Base-by-base conservation (phyloP, 2,113 vertebrate genomes). In the Zosterops pallidus region DNA sequence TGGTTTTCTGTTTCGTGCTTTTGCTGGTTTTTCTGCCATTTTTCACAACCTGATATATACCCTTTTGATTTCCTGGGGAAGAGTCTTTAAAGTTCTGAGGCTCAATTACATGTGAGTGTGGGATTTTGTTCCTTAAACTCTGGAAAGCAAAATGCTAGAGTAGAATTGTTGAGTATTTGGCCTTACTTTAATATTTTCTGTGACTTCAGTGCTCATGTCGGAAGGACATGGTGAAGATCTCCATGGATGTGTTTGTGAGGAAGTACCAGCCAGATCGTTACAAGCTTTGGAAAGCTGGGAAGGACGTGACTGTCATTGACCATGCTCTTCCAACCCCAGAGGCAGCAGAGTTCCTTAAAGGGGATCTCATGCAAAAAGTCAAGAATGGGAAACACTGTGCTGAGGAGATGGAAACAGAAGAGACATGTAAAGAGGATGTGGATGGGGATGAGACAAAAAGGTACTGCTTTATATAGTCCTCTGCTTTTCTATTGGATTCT, bases 161-260 rank as follows among this genome's bases (percentile, higher is more conserved):
- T 21, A 71, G 63, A 63, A 39, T 25, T 79, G 25, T 69, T 52
- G 21, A 33, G 18, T 31, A 42, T 62, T 22, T 83, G 35, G 11
- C 41, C 65, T 93, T 60, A 88, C 29, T 37, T 85, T 25, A 35
- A 2, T 91, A 26, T 94, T 86, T 89, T 88, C 21, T 90, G 31
- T 83, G n/a, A 59, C 35, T 96, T 63, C 96, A 99, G 99, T 99
- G 99, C 94, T 99, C 99, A 0, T 99, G 99, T 89, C 98, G 99
- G 47, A 99, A 99, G 96, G 99, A 99, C 92, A 99, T 99, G 98
- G 99, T 99, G 94, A 99, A 99, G 97, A 99, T 99, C 85, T 99
- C 99, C 77, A 99, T 99, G 99, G 99, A 99, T 14, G 98, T 99
- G 70, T 99, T 99, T 91, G 99, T 99, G 81, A 98, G 98, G 84